Base-by-base conservation (phyloP, 2,113 vertebrate species). In the Ifrita kowaldi region DNA sequence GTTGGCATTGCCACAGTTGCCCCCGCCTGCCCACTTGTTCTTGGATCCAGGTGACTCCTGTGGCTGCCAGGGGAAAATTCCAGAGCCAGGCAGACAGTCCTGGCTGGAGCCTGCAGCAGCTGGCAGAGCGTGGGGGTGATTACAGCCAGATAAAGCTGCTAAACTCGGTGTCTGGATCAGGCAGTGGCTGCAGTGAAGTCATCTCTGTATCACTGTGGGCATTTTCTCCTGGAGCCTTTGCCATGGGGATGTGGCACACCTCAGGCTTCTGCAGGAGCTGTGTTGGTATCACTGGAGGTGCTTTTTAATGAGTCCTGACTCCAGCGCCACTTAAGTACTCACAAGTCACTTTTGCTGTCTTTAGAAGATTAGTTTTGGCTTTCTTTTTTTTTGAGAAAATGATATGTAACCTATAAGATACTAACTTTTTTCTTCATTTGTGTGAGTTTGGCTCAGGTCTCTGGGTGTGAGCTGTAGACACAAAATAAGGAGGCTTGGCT, bases 391-490 rank as follows among this genome's bases (percentile, higher is more conserved):
- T 71, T 35, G 5, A 50, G 35, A 56, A 89, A 67, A 37, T 52
- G 0, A 6, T n/a, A 6, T 6, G 7, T 39, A 60, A 17, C 7
- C 6, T 65, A 1, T 49, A 42, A 84, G 32, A 69, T 52, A 12
- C 1, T 69, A 11, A 22, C 5, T 26, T 52, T 55, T 64, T 39
- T 42, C 23, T 53, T 44, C 41, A 17, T 46, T 76, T 15, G 0
- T 81, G 4, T 77, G 32, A 13, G 2, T 74, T 57, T 89, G 23
- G 14, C 60, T 89, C 35, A 35, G 26, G 22, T 80, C 28, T 84
- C 17, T 65, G 37, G 4, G 11, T 73, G 9, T 49, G 32, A 79
- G 30, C 33, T 56, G 26, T 41, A 71, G 27, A 26, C 65, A 16
- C 26, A 44, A 75, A 93, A 71, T 60, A 74, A 30, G 9, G 23